These are phyloP conservation scores for Falco peregrinus DNA, from an alignment of 2,797 vertebrate genomes.

Conservation along the genomic window DNA sequence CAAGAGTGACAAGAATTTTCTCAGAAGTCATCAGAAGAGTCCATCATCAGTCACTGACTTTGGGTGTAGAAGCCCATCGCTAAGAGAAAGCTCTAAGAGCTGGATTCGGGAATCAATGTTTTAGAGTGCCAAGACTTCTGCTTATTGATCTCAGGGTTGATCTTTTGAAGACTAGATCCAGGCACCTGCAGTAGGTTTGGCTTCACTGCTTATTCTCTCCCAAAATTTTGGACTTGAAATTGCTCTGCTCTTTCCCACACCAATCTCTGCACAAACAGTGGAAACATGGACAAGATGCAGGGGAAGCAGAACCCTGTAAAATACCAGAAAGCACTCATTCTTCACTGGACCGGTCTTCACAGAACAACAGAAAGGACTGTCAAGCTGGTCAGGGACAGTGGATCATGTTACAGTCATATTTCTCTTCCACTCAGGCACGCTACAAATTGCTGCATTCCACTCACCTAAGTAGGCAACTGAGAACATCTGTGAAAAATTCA, in stretches of 20 bases:
- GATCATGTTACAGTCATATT: background rate
- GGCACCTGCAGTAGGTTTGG: accelerated
- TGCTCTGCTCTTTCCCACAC: background rate
- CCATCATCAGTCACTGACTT: background rate
- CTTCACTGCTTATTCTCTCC: background rate
- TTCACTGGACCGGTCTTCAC: background rate
- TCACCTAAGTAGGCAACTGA: background rate
- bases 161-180: background rate
- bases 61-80: background rate
- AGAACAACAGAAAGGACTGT: background rate
- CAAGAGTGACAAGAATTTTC: background rate
- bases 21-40: background rate
- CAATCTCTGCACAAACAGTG: background rate
- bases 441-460: background rate
- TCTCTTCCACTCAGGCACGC: background rate
- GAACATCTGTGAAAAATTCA: background rate
- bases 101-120: background rate
- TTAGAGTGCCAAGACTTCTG: background rate
- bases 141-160: background rate
- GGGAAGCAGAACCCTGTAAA: background rate
- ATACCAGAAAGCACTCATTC: background rate
- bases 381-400: background rate
- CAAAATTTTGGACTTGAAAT: background rate
- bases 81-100: background rate
- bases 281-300: background rate